Evolutionary conservation across 1,140 invertebrate species (phyloP), one percentile per base, ranked within the genome.

Genomic region (Drosophila hydei): DNA sequence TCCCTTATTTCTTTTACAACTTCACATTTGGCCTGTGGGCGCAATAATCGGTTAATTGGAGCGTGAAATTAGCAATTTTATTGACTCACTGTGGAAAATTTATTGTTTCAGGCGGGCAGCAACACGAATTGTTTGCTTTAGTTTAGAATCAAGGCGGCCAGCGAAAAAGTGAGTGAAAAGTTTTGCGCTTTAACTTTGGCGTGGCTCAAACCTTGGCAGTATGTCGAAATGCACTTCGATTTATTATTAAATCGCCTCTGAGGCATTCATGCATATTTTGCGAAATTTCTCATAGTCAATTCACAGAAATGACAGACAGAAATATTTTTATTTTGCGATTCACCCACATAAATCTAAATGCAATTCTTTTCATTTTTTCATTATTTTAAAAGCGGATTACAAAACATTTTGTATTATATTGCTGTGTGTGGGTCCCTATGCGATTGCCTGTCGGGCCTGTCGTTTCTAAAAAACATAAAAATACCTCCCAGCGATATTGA

Each of bases 321-420:
- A 59, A 36, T 16, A 16, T 58, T 36, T 27, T 16, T 42, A 6
- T 64, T 51, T 36, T 18, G 16, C 30, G 45, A 18, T 19, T 69
- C 65, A 69, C 25, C 14, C 30, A 45, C 60, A 70, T 42, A 65
- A 54, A 56, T 48, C 67, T 9, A 70, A 71, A 65, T 67, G 43
- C 54, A 61, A 8, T 33, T 33, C 6, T 33, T 33, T 33, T 3
- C 3, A 1, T 21, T 60, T 67, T 67, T 80, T 77, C 81, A 87
- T 85, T 85, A 85, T 75, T 87, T 67, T 77, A 80, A 87, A 85
- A 85, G 80, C 77, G 74, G 81, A 85, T 85, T 85, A 85, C 76
- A 64, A 69, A 79, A 76, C 59, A 80, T 30, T 30, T 58, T 65
- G 3, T 40, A 18, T 50, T 18, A 33, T 40, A 12, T 27, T 33